phyloP scores from a whole-genome alignment of 2,888 invertebrate genomes.

The Xanthorhoe spadicearia region DNA sequence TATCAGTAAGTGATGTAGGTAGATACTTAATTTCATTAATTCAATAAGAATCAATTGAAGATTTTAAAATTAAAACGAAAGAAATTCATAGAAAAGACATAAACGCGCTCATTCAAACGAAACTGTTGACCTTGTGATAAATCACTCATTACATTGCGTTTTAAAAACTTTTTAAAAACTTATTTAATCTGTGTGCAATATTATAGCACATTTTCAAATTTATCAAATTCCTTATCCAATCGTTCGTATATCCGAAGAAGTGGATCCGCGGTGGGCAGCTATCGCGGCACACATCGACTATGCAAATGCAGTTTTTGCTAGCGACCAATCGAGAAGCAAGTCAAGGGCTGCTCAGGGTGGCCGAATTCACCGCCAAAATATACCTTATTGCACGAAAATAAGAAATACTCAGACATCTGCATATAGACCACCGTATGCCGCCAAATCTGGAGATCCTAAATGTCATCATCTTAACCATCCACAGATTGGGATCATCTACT shows the following conservation, averaged over 20 bases:
- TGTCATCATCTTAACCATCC: not conserved
- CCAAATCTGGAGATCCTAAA: not conserved
- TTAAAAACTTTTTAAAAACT: too few relatives aligned
- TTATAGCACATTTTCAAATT: not conserved
- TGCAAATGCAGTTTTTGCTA: constrained; percentile 84
- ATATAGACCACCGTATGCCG: not conserved
- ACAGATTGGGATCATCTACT: too few relatives aligned
- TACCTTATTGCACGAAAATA: constrained; percentile 20
- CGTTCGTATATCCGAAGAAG: constrained; percentile 51
- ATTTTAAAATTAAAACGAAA: too few relatives aligned
- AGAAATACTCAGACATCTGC: constrained; percentile 1
- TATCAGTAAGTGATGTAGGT: too few relatives aligned
- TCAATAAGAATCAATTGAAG: too few relatives aligned
- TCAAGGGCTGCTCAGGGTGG: constrained; percentile 72
- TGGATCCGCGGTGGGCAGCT: constrained; percentile 71
- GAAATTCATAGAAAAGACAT: constrained; percentile 19
- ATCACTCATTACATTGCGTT: too few relatives aligned
- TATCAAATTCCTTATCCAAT: constrained; percentile 47
- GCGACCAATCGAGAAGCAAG: constrained; percentile 76
- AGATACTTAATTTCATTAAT: too few relatives aligned
- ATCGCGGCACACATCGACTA: constrained; percentile 77
- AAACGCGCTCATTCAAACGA: constrained; percentile 13
- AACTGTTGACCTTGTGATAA: too few relatives aligned
- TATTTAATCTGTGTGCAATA: not conserved
- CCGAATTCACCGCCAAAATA: constrained; percentile 45